Percentiles rank a stretch among this genome's conserved stretches.
phyloP scores from a whole-genome alignment of 1,140 invertebrate genomes.

The Spodoptera frugiperda region DNA sequence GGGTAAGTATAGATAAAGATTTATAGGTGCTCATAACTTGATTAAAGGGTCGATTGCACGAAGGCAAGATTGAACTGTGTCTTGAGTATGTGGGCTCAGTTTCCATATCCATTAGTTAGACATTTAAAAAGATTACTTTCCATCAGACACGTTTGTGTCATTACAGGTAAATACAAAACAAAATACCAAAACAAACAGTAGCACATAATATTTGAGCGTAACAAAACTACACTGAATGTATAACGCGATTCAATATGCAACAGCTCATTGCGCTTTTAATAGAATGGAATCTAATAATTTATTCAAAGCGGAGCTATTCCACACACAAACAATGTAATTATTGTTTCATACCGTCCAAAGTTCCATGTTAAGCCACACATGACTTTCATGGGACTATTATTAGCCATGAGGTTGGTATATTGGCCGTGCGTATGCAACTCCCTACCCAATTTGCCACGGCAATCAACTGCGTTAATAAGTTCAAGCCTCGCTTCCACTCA shows the following conservation, averaged over 20 bases:
- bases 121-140: too few species aligned
- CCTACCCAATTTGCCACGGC: slow-evolving; percentile 70
- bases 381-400: slow-evolving; percentile 45
- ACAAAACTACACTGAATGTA: slow-evolving; percentile 4
- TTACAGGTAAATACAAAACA: not conserved
- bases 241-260: not conserved
- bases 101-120: too few species aligned
- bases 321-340: slow-evolving; percentile 24
- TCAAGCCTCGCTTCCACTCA: slow-evolving; percentile 59
- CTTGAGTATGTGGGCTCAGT: too few species aligned
- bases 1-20: too few species aligned
- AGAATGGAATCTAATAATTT: slow-evolving; percentile 25
- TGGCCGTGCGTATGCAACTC: slow-evolving; percentile 58
- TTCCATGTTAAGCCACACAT: slow-evolving; percentile 5
- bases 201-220: not conserved
- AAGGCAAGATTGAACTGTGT: too few species aligned
- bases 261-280: slow-evolving; percentile 29
- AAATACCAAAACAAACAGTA: not conserved
- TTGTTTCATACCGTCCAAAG: slow-evolving; percentile 16
- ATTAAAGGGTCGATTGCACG: too few species aligned
- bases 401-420: slow-evolving; percentile 20
- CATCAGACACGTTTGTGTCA: not conserved
- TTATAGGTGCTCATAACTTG: too few species aligned
- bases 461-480: slow-evolving; percentile 74
- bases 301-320: slow-evolving; percentile 30